phyloP scores from a whole-genome alignment of 2,888 invertebrate species.

The Mesopsocus fuscifrons region DNA sequence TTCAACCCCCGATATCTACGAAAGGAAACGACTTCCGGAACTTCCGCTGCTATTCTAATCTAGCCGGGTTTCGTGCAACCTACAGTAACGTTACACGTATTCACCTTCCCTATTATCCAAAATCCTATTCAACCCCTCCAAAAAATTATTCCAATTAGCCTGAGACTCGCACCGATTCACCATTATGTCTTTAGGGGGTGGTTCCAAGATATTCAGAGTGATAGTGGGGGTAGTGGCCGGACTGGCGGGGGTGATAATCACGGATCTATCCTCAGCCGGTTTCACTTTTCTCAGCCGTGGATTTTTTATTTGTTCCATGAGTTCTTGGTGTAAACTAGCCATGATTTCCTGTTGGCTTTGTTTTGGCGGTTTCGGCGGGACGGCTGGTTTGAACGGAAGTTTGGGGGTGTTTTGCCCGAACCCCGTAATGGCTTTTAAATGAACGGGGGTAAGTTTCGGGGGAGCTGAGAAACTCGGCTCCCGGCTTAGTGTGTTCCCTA shows the following conservation, averaged over 20 bases:
- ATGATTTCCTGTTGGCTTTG: not conserved
- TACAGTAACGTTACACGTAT: conserved; percentile 27
- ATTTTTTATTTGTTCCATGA: not conserved
- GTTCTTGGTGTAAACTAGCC: not conserved
- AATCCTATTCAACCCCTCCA: conserved; percentile 29
- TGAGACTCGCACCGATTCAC: conserved; percentile 23
- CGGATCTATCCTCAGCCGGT: not conserved
- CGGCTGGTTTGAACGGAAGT: not conserved
- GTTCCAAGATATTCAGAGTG: conserved; percentile 12
- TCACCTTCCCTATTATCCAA: conserved; percentile 28
- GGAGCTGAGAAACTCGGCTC: not conserved
- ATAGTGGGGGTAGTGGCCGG: not conserved
- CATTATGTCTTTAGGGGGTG: conserved; percentile 14
- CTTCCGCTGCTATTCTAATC: too few species aligned
- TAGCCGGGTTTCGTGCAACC: too few species aligned
- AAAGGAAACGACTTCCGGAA: too few species aligned
- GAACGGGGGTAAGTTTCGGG: not conserved
- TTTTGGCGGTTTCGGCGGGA: not conserved
- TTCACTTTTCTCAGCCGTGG: not conserved
- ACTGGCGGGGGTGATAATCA: not conserved
- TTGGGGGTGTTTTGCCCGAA: not conserved
- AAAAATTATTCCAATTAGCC: conserved; percentile 31
- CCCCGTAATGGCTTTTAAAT: not conserved
- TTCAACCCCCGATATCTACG: too few species aligned
- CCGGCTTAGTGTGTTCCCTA: not conserved